Conservation (phyloP, 1,140 invertebrate genomes). For the Maniola jurtina region DNA sequence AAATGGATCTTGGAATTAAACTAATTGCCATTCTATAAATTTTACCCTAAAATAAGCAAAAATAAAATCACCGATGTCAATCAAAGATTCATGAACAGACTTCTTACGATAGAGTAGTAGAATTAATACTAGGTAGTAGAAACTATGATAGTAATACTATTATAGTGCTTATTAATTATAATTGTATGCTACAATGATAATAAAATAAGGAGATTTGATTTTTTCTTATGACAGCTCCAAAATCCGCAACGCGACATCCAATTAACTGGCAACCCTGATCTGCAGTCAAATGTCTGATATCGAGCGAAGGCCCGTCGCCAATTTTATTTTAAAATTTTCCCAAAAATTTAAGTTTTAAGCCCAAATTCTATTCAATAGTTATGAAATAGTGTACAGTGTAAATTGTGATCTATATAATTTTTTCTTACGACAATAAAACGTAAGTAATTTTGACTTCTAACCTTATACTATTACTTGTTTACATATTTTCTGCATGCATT, state of each 20-base stretch:
- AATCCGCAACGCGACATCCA: background rate
- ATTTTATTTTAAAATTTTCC: slow-evolving; percentile 28
- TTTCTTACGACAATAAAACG: slow-evolving; percentile 14
- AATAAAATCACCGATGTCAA: too few species aligned
- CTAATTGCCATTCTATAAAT: too few species aligned
- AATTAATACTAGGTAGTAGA: too few species aligned
- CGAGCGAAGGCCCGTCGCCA: slow-evolving; percentile 18
- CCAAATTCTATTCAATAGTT: slow-evolving; percentile 11
- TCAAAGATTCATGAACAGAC: too few species aligned
- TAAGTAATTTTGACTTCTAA: slow-evolving; percentile 14
- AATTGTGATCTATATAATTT: slow-evolving; percentile 15
- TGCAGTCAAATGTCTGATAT: slow-evolving; percentile 24
- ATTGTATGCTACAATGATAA: background rate
- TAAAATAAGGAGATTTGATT: background rate
- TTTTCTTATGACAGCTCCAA: background rate
- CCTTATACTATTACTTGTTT: slow-evolving; percentile 9
- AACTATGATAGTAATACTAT: too few species aligned
- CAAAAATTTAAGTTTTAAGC: slow-evolving; percentile 31
- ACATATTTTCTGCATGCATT: slow-evolving; percentile 6
- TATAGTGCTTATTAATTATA: too few species aligned
- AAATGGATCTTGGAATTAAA: too few species aligned
- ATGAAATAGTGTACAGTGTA: slow-evolving; percentile 29
- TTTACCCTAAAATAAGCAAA: too few species aligned
- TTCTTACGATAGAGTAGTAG: too few species aligned
- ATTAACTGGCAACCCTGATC: slow-evolving; percentile 8